Evolutionary conservation across 2,888 invertebrate species (phyloP), one percentile per base, ranked within the genome.

Genomic region (Gastrophysa polygoni): DNA sequence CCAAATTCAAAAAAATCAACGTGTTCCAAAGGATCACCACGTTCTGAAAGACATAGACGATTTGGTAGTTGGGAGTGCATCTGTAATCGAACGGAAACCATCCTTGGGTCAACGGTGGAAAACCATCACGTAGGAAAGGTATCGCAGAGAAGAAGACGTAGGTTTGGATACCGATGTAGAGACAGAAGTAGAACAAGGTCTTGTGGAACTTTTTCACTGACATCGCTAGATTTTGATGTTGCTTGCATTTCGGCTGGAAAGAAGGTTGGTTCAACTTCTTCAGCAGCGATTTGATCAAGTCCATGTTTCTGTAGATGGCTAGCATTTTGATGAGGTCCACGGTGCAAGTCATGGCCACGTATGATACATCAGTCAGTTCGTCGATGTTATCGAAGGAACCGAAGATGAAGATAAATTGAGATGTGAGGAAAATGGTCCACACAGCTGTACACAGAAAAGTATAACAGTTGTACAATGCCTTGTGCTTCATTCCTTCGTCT

Each of bases 71-170:
- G 3, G 49, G 38, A 20, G 62, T 50, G 4, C 24, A 10, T 11
- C 24, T 14, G 43, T 20, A 57, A 17, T 62, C 55, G 24, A 64
- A 59, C 7, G 67, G 67, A 48, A 67, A 67, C 64, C 64, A 67
- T 14, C 59, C 67, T 38, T 50, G 49, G 14, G 56, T 47, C 32
- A 56, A 32, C 21, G 28, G 46, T 0, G n/a, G 29, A 2, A 29
- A 28, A 10, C 38, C 47, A 2, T 17, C 17, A 6, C 28, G 46
- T 10, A 56, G 38, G 32, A 56, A 56, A 5, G 56, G 56, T 6
- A 56, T 21, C 2, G 32, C 34, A 18, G 56, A 56, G 47, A 56
- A 56, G 14, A 43, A 47, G 4, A 56, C 6, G 32, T 56, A 56
- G 4, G 56, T 56, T 32, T 56, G 56, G 3, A 56, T 3, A 1